Evolutionary conservation across 2,888 invertebrate genomes (phyloP), one percentile per base, ranked within the genome.

Genomic region (Mantis religiosa): DNA sequence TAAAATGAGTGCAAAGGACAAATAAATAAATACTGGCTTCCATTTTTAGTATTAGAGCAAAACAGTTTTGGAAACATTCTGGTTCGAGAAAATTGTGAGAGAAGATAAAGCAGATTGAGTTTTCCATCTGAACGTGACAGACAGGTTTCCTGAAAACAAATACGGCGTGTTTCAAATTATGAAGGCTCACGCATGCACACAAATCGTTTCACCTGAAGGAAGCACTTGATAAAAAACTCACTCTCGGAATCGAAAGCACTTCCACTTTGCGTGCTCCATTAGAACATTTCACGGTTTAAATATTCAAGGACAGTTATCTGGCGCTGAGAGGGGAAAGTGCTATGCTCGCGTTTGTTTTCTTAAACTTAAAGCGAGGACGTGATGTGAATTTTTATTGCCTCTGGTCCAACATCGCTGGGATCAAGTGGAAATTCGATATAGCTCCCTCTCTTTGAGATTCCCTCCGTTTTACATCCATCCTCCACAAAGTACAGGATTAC

Each of bases 311-410:
- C 54, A 71, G 54, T 71, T 71, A 71, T 71, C 54, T 71, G 20
- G 54, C 54, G 54, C 54, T 71, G 54, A 15, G 54, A 71, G 54
- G 54, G 54, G 54, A 71, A 71, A 71, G 54, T 15, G 54, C 81
- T 81, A 54, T 71, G 30, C 28, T 71, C 30, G 81, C 81, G 81
- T 86, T 86, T 86, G 86, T 86, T 86, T 86, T 86, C 28, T 41
- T 86, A 86, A 81, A 86, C 71, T 86, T 86, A 81, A 86, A 81
- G 86, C 28, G 81, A 86, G 86, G 30, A 54, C 86, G 86, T 86
- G 81, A 54, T 30, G 41, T 54, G 86, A 86, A 86, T 86, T 86
- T 86, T 86, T 86, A 86, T 86, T 86, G 25, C 28, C 81, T 81
- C 85, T 71, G 54, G 54, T 71, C 54, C 54, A 71, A 25, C 54